phyloP scores from a whole-genome alignment of 2,797 vertebrate species.

The Sorex maritimensis region DNA sequence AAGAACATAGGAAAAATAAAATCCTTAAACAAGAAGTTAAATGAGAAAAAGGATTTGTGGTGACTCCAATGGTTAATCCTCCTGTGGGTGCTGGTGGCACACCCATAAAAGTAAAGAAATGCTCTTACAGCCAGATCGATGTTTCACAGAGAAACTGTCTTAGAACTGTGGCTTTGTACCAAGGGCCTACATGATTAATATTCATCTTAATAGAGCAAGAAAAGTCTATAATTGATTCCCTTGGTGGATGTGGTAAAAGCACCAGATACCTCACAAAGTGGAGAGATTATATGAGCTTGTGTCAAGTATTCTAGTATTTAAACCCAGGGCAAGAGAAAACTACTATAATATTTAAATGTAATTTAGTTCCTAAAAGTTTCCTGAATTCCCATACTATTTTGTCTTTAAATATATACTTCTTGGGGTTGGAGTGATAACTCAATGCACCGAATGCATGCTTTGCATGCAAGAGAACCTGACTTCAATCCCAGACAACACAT shows the following conservation, averaged over 20 bases:
- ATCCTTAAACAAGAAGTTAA: slow-evolving; percentile 45
- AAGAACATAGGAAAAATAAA: slow-evolving; percentile 42
- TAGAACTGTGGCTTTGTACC: slow-evolving; percentile 29
- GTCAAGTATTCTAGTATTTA: slow-evolving; percentile 7
- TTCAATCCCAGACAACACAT: no score
- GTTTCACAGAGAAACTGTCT: slow-evolving; percentile 82
- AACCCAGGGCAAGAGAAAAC: neutral
- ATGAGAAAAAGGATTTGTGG: slow-evolving; percentile 34
- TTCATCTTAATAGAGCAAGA: neutral
- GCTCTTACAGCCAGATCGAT: slow-evolving; percentile 69
- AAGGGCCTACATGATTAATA: slow-evolving; percentile 32
- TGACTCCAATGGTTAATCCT: slow-evolving; percentile 73
- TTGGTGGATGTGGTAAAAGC: slow-evolving; percentile 10
- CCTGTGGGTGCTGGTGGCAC: slow-evolving; percentile 73
- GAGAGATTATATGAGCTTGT: neutral
- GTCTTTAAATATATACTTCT: slow-evolving; percentile 16
- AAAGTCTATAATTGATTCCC: slow-evolving; percentile 5
- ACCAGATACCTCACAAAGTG: neutral
- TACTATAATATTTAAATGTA: neutral
- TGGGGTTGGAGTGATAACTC: neutral
- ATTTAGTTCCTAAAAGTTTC: slow-evolving; percentile 33
- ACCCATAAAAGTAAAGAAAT: slow-evolving; percentile 76
- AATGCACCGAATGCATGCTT: no score
- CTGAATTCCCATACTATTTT: slow-evolving; percentile 20
- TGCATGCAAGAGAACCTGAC: no score